Base-by-base conservation (phyloP, 2,113 vertebrate species). In the Dicentrarchus labrax region DNA sequence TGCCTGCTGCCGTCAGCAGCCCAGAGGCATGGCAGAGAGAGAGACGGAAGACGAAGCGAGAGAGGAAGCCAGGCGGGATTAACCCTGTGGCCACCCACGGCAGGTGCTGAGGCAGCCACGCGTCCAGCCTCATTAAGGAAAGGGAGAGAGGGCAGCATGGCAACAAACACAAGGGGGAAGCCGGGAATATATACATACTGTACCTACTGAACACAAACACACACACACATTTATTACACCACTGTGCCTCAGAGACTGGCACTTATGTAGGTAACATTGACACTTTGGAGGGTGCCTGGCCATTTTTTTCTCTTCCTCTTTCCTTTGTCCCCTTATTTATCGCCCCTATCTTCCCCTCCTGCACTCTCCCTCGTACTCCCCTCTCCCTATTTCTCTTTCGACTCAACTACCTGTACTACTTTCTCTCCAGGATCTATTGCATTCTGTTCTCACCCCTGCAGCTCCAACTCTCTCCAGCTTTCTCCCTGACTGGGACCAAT, bases 1-100 rank as follows among this genome's bases (percentile, higher is more conserved):
- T 36, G 87, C 86, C 92, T 94, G 93, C 94, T 93, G 91, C 94
- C 92, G 93, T 95, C 94, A 94, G 93, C 93, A 92, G 85, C 92
- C 91, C 93, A 93, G 89, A 92, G 93, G 93, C 93, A 67, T 91
- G 48, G 88, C 81, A 81, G 80, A 72, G 86, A 89, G 85, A 39
- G 81, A 83, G 86, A 85, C 48, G 67, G 83, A 88, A 88, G 87
- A 82, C 80, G 78, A 22, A 82, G 87, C 50, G 78, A 88, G 83
- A 59, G 8, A 86, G 89, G 83, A 82, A 86, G 83, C 82, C 88
- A 78, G 87, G 76, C 76, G 89, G 93, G 91, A 95, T 94, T 94
- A 94, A 95, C 93, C 94, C 93, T 30, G 78, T 94, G 89, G 91
- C 92, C 93, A 94, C 91, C 89, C 92, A 87, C 76, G 90, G 92